Conservation (phyloP, 2,888 invertebrate genomes). For the Pristionchus mayeri region DNA sequence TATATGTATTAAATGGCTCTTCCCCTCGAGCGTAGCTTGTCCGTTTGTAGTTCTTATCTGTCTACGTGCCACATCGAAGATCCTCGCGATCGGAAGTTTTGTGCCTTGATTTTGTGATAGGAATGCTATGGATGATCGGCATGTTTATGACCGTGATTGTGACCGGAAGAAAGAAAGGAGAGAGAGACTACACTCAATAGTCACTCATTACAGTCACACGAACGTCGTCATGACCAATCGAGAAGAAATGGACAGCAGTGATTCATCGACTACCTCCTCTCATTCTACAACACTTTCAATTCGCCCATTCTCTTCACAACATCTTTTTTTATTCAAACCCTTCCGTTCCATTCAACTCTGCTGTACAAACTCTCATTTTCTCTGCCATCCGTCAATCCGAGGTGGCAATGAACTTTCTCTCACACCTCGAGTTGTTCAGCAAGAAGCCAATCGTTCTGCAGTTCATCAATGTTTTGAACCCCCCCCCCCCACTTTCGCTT, state of each 20-base stretch:
- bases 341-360: background rate
- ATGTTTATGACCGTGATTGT: background rate
- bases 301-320: background rate
- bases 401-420: background rate
- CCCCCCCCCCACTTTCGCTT: constrained; percentile 30
- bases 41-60: background rate
- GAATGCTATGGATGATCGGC: background rate
- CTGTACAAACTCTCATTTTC: background rate
- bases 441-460: background rate
- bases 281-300: no score
- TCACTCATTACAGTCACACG: background rate
- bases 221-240: constrained; percentile 29
- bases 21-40: background rate
- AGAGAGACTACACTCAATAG: background rate
- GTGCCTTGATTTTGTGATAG: background rate
- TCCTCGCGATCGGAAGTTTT: background rate
- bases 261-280: background rate
- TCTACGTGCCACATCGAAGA: background rate
- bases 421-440: constrained; percentile 15
- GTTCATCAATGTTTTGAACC: background rate
- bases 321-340: background rate
- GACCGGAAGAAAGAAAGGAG: background rate
- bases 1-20: background rate
- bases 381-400: background rate
- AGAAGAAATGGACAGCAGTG: background rate